Conservation (phyloP, 2,113 vertebrate species). For the Myanophis thanlyinensis region DNA sequence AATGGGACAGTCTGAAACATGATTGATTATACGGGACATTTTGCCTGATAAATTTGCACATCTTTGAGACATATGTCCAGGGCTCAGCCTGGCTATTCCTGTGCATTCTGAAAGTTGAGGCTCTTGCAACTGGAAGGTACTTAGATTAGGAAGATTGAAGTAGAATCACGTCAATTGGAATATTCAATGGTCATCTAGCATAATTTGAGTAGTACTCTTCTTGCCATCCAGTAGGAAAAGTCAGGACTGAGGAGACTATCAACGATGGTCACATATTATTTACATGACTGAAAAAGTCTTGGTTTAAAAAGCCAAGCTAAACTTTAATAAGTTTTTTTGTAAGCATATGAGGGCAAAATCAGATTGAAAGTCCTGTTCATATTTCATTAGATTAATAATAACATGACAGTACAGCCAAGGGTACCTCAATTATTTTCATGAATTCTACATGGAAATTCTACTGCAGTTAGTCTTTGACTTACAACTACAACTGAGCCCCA, state of each 20-base stretch:
- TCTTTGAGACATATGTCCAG: background rate
- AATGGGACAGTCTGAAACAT: background rate
- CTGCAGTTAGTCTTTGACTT: background rate
- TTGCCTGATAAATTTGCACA: background rate
- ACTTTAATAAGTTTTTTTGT: background rate
- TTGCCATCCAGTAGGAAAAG: background rate
- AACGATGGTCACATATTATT: background rate
- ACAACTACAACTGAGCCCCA: too few relatives aligned
- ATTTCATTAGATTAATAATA: background rate
- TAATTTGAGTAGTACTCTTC: background rate
- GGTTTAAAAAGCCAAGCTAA: background rate
- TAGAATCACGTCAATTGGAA: background rate
- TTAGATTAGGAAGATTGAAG: background rate
- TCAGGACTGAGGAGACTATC: background rate
- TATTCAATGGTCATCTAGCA: background rate
- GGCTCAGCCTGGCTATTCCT: background rate
- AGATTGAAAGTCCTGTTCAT: background rate
- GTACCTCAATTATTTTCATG: background rate
- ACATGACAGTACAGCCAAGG: background rate
- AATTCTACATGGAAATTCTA: background rate
- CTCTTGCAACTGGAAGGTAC: background rate
- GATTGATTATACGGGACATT: background rate
- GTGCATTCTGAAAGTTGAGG: background rate
- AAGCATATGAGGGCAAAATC: background rate
- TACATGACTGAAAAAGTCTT: background rate